Percentiles rank a stretch among this genome's conserved stretches.
These are phyloP conservation scores for Sylvicola cinctus DNA, from an alignment of 2,888 invertebrate species.

Conservation along the genomic window DNA sequence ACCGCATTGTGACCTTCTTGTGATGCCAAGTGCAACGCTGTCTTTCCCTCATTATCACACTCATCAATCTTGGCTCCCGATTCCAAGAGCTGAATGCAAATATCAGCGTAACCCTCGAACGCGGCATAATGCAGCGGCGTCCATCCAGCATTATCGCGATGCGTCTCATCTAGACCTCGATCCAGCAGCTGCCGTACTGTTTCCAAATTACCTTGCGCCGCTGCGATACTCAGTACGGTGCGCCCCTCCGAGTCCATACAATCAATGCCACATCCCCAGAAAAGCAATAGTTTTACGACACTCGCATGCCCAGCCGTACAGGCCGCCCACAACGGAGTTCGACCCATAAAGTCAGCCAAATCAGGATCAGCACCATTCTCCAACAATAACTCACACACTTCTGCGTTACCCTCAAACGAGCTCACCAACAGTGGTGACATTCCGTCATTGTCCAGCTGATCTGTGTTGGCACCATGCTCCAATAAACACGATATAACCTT, in stretches of 20 bases:
- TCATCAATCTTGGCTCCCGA: constrained; percentile 77
- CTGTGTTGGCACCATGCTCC: constrained; percentile 65
- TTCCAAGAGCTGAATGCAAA: constrained; percentile 35
- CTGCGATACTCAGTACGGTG: constrained; percentile 69
- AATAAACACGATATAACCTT: constrained; percentile 49
- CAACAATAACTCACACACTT: constrained; percentile 74
- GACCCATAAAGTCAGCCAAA: constrained; percentile 57
- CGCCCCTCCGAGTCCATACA: constrained; percentile 86
- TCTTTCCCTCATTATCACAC: constrained; percentile 80
- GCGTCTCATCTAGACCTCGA: constrained; percentile 68
- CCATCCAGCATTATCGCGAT: constrained; percentile 90
- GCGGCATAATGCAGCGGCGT: constrained; percentile 92
- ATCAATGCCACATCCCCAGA: constrained; percentile 93
- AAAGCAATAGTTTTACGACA: constrained; percentile 66
- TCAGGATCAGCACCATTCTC: constrained; percentile 89
- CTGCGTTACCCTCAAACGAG: constrained; percentile 80
- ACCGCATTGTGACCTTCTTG: constrained; percentile 63
- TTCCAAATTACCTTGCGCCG: constrained; percentile 69
- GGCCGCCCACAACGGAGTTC: constrained; percentile 80
- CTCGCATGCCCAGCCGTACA: constrained; percentile 81
- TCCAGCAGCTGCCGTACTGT: constrained; percentile 78
- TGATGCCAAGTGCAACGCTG: constrained; percentile 68
- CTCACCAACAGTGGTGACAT: constrained; percentile 78
- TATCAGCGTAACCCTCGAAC: constrained; percentile 50
- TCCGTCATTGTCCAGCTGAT: constrained; percentile 64